Conservation (phyloP, 1,140 invertebrate species). For the Cheumatopsyche charites region DNA sequence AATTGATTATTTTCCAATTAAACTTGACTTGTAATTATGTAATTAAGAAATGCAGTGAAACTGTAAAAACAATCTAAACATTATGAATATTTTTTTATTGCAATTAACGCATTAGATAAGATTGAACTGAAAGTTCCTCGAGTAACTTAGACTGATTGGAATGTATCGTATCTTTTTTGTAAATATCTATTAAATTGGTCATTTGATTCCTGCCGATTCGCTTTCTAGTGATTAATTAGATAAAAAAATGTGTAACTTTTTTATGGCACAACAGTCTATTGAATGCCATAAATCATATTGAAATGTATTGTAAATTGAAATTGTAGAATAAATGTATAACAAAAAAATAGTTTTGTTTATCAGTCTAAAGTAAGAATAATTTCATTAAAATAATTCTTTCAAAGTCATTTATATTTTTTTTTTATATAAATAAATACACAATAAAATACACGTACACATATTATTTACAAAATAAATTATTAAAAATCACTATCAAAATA, state of each 20-base stretch:
- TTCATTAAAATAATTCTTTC: too few relatives aligned
- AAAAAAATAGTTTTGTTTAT: too few relatives aligned
- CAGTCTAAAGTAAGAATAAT: too few relatives aligned
- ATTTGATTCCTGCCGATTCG: conserved; percentile 22
- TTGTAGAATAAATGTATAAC: background rate
- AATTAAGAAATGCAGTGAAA: conserved; percentile 3
- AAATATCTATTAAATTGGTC: conserved; percentile 26
- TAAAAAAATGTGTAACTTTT: conserved; percentile 12
- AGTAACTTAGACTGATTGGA: conserved; percentile 36
- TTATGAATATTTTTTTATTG: background rate
- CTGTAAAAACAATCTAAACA: conserved; percentile 6
- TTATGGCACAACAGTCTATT: background rate
- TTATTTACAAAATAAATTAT: too few relatives aligned
- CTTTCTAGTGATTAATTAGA: conserved; percentile 25
- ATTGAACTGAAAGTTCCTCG: conserved; percentile 35
- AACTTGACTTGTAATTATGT: too few relatives aligned
- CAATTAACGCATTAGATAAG: conserved; percentile 8
- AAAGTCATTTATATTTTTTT: too few relatives aligned
- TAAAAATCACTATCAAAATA: too few relatives aligned
- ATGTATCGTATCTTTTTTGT: conserved; percentile 11
- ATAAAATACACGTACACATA: too few relatives aligned
- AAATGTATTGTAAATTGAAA: conserved; percentile 20
- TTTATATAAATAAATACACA: too few relatives aligned
- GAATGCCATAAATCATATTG: background rate
- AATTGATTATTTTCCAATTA: too few relatives aligned